Base-by-base conservation (phyloP, 2,888 invertebrate species). In the Argynnis bischoffii region DNA sequence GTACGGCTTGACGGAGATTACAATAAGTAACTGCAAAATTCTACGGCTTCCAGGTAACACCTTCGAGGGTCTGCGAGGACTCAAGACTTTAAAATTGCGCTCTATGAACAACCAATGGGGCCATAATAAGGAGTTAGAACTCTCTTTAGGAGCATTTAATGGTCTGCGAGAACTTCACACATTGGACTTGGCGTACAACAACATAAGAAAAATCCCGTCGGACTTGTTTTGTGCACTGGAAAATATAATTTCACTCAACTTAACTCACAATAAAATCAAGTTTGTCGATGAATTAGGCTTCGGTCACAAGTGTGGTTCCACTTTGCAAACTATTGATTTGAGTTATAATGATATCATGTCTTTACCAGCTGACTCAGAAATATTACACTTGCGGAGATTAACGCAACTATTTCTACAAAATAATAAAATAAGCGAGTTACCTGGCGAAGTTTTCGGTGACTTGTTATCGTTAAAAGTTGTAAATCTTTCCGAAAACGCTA, bases 401-500 rank as follows among this genome's bases (percentile, higher is more conserved):
- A 96, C 96, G 78, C 95, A 96, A 79, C 93, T 99, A 60, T 94
- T 95, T 78, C 89, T 98, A 77, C 96, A 97, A 83, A 95, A 96
- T 84, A 98, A 98, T 90, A 95, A 96, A 81, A 95, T 98, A 76
- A 94, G 94, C 74, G 95, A 96, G 74, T 92, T 98, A 72, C 95
- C 96, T 6, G 94, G 95, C 67, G 96, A 96, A 77, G 95, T 97
- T 13, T 94, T 98, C 80, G 94, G 95, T 74, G 97, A 97, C 67
- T 90, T 98, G 71, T 94, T 95, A 41, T 95, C 96, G 57, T 90
- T 98, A 78, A 95, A 96, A 79, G 94, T 96, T 61, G 93, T 99
- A 66, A 98, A 98, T 88, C 91, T 98, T 72, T 97, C 98, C 65
- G 96, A 96, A 88, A 99, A 99, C 86, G 95, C 95, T 71, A 93